Evolutionary conservation across 2,888 invertebrate genomes (phyloP).

Genomic region (Leptinotarsa peninsularis): DNA sequence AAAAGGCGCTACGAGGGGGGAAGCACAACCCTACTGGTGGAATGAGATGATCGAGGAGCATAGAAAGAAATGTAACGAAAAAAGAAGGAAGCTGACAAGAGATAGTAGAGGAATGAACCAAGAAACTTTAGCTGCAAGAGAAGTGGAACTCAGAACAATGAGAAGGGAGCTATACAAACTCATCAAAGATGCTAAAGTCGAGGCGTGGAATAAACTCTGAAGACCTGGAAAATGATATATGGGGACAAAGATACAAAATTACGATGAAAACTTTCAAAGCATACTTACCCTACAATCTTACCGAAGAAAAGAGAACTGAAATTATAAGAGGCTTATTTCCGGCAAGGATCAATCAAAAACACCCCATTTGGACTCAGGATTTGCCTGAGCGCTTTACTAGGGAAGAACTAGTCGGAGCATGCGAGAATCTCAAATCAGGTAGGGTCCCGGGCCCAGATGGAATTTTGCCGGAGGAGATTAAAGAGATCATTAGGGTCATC

Average conservation of each 20-base stretch:
- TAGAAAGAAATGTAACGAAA: background rate
- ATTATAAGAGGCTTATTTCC: conserved; percentile 19
- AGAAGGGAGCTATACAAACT: background rate
- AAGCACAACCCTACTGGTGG: background rate
- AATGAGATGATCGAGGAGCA: background rate
- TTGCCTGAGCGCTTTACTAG: background rate
- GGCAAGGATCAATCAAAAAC: background rate
- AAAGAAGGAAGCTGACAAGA: background rate
- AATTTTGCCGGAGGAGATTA: conserved; percentile 26
- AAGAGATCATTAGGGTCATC: background rate
- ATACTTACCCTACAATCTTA: background rate
- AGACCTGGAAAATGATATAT: background rate
- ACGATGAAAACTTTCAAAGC: conserved; percentile 16
- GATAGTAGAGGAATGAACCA: too few species aligned
- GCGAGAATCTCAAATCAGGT: conserved; percentile 17
- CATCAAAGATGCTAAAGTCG: background rate
- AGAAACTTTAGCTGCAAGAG: too few species aligned
- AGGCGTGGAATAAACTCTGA: background rate
- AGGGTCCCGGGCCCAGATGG: conserved; percentile 34
- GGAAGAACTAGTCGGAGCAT: conserved; percentile 24
- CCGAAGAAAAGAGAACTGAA: conserved; percentile 4
- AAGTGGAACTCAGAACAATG: too few species aligned
- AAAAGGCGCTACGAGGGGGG: background rate
- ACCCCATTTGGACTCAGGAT: conserved; percentile 8
- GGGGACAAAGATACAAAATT: conserved; percentile 36